Evolutionary conservation across 2,113 vertebrate genomes (phyloP).

Genomic region (Phycodurus eques): DNA sequence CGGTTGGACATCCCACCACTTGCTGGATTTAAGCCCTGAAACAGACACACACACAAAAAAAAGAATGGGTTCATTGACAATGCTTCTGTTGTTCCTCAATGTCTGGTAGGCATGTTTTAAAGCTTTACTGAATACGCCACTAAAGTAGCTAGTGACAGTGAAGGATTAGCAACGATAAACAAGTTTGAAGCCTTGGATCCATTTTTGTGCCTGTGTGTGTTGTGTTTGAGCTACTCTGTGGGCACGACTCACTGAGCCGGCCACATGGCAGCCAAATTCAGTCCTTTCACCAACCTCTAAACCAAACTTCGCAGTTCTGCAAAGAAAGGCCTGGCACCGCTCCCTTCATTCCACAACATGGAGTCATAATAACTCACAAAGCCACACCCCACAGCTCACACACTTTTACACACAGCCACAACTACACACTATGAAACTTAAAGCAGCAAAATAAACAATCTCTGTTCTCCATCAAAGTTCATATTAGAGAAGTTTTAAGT

Average conservation of each 20-base stretch:
- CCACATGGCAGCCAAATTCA: constrained; percentile 8
- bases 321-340: constrained; percentile 69
- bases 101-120: not conserved
- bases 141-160: not conserved
- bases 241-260: constrained; percentile 25
- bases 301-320: constrained; percentile 60
- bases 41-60: not conserved
- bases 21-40: constrained; percentile 41
- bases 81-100: not conserved
- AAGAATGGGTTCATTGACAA: not conserved
- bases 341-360: constrained; percentile 75
- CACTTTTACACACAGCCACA: constrained; percentile 33
- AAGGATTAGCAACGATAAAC: constrained; percentile 20
- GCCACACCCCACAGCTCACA: constrained; percentile 60
- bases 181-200: constrained; percentile 17
- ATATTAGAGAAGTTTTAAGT: not conserved
- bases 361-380: constrained; percentile 68
- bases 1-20: constrained; percentile 70
- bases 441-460: constrained; percentile 33
- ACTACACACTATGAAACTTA: constrained; percentile 18
- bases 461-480: not conserved
- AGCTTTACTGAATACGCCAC: not conserved
- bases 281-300: constrained; percentile 44
- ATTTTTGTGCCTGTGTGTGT: not conserved
- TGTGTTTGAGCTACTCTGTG: constrained; percentile 32